Evolutionary conservation across 1,140 invertebrate species (phyloP), one percentile per base, ranked within the genome.

Genomic region (Apis cerana): DNA sequence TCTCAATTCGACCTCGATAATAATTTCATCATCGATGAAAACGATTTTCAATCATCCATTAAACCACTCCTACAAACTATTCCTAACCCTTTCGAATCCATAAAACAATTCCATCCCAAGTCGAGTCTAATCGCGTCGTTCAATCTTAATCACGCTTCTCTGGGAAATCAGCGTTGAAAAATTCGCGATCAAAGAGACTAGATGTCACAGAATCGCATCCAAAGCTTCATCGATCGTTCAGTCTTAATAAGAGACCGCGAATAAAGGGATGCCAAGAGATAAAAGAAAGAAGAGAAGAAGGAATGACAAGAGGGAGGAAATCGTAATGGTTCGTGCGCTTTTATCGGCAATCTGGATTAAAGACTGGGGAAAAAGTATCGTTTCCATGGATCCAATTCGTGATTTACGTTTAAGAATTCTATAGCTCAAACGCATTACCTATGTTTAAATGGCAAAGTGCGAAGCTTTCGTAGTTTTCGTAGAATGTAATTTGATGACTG

Each of bases 321-420:
- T 75, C 67, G 76, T 79, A 88, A 87, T 85, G 85, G 86, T 85
- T 85, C 85, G 78, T 85, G 71, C 67, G 59, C 52, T 87, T 76
- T 82, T 83, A 82, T 74, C 84, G 81, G 58, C 74, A 86, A 85
- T 89, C 80, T 75, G 88, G 85, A 91, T 91, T 90, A 87, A 76
- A 71, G 75, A 21, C 85, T 86, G 80, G 89, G 89, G 85, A 76
- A 91, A 90, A 88, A 89, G 89, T 86, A 84, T 88, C 70, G 76
- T 78, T 84, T 88, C 84, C 48, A 61, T 54, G 21, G 74, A 68
- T 81, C 27, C 74, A 84, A 76, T 56, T 50, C 69, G 65, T 79
- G 81, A 83, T 72, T 83, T 79, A 83, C 65, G 79, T 50, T 2
- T 17, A 48, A 23, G 17, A 56, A 65, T 52, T 72, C 69, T 23